Evolutionary conservation across 2,113 vertebrate genomes (phyloP), one percentile per base, ranked within the genome.

Genomic region (Hydropotes inermis): DNA sequence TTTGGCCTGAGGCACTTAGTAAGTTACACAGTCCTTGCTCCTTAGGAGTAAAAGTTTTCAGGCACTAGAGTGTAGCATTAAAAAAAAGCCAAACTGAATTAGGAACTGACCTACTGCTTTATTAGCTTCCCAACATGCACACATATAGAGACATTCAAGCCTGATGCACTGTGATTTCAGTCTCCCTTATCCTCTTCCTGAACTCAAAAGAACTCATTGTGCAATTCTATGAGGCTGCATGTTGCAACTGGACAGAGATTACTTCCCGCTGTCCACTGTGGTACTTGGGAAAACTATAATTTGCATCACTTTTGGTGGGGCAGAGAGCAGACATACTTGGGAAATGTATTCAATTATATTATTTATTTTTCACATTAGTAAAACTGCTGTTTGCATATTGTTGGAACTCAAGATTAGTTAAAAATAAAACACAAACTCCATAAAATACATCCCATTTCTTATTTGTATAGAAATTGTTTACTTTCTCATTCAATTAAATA

Each of bases 31-130:
- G 87, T 84, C 91, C 89, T 79, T 43, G 52, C 94, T 97, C 95
- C 94, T 93, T 54, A 87, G 61, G 92, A 97, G 82, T 33, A 47
- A 87, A 95, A 98, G 93, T 97, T 97, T 97, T 64, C 93, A 64
- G 91, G 95, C 82, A 47, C 89, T 64, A 39, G 79, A 60, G 25
- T 89, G 33, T 27, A 89, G 96, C 95, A 97, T 96, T 93, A 95
- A 91, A 96, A 97, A 97, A 97, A 85, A 98, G 97, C 96, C 98
- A 97, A 50, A 93, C 70, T 54, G 91, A 92, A 97, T 98, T 97
- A 98, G 58, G 83, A 85, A 52, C 79, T 52, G 95, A 81, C 83
- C 89, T 27, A 97, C 83, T 64, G 90, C 97, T 98, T 93, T 61
- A 97, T 98, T 94, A 98, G 64, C 58, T 58, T 92, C 43, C 57